phyloP scores from a whole-genome alignment of 2,113 vertebrate species.

The Cephalopholis sonnerati region DNA sequence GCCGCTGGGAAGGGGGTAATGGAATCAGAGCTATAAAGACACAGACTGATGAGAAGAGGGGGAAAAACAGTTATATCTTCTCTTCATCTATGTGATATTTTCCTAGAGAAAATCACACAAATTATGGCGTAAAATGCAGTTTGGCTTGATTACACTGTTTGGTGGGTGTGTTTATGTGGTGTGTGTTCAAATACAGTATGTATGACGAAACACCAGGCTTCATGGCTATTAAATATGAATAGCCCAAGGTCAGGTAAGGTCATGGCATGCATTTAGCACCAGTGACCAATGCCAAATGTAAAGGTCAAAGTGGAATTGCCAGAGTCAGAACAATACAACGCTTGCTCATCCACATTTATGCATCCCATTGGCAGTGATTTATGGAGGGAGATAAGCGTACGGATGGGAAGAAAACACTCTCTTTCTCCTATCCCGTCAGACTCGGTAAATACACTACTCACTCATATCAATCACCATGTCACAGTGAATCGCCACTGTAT shows the following conservation, averaged over 20 bases:
- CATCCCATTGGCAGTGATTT: slow-evolving; percentile 86
- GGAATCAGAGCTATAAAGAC: slow-evolving; percentile 71
- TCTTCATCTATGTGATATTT: slow-evolving; percentile 33
- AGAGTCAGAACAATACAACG: slow-evolving; percentile 69
- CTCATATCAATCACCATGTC: slow-evolving; percentile 88
- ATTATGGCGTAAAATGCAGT: slow-evolving; percentile 21
- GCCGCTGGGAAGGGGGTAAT: slow-evolving; percentile 62
- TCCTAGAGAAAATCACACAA: slow-evolving; percentile 11
- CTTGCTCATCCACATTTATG: slow-evolving; percentile 80
- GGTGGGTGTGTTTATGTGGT: slow-evolving; percentile 28
- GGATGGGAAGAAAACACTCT: slow-evolving; percentile 85
- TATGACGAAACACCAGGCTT: slow-evolving; percentile 57
- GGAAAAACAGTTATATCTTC: slow-evolving; percentile 17
- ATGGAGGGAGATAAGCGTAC: slow-evolving; percentile 82
- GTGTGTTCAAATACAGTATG: slow-evolving; percentile 28
- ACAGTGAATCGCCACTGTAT: slow-evolving; percentile 80
- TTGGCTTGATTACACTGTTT: background rate
- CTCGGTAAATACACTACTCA: slow-evolving; percentile 85
- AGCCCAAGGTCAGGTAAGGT: slow-evolving; percentile 80
- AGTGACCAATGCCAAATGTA: slow-evolving; percentile 82
- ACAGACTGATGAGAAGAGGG: slow-evolving; percentile 54
- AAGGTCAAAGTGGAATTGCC: slow-evolving; percentile 86
- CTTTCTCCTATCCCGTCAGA: slow-evolving; percentile 85
- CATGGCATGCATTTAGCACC: slow-evolving; percentile 78
- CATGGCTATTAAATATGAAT: slow-evolving; percentile 84